A percentile compares a stretch with the other conserved stretches of the same genome.
Evolutionary conservation across 1,140 invertebrate species (phyloP).

Genomic region (Heliconius eleuchia): DNA sequence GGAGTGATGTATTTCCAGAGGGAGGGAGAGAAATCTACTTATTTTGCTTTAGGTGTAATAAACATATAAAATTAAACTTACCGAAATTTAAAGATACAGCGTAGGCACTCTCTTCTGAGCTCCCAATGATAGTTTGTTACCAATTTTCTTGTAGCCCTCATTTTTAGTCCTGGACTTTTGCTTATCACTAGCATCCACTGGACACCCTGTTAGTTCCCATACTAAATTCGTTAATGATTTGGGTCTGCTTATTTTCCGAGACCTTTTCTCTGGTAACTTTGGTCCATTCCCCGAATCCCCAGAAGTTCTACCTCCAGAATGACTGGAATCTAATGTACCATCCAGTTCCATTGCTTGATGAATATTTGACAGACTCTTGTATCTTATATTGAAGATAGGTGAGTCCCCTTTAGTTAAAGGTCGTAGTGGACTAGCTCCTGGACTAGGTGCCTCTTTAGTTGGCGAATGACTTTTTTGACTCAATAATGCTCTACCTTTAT

Average conservation of each 20-base stretch:
- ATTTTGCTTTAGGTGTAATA: too few species aligned
- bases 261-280: slow-evolving; percentile 91
- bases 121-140: slow-evolving; percentile 76
- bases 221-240: slow-evolving; percentile 93
- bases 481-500: slow-evolving; percentile 84
- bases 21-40: too few species aligned
- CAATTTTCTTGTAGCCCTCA: slow-evolving; percentile 79
- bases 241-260: slow-evolving; percentile 87
- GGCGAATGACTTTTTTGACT: slow-evolving; percentile 88
- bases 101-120: slow-evolving; percentile 78
- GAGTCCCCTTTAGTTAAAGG: slow-evolving; percentile 86
- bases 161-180: slow-evolving; percentile 83
- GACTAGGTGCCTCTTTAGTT: slow-evolving; percentile 86
- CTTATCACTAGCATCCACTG: slow-evolving; percentile 81
- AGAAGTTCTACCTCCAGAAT: slow-evolving; percentile 92
- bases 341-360: slow-evolving; percentile 89
- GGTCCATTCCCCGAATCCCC: slow-evolving; percentile 90
- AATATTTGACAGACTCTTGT: slow-evolving; percentile 91
- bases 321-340: slow-evolving; percentile 93
- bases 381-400: slow-evolving; percentile 90
- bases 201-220: slow-evolving; percentile 87
- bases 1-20: too few species aligned
- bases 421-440: slow-evolving; percentile 77
- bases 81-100: slow-evolving; percentile 75
- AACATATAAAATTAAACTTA: slow-evolving; percentile 44